phyloP scores from a whole-genome alignment of 92 coral and sea anemone species.

The Ricordea florida region DNA sequence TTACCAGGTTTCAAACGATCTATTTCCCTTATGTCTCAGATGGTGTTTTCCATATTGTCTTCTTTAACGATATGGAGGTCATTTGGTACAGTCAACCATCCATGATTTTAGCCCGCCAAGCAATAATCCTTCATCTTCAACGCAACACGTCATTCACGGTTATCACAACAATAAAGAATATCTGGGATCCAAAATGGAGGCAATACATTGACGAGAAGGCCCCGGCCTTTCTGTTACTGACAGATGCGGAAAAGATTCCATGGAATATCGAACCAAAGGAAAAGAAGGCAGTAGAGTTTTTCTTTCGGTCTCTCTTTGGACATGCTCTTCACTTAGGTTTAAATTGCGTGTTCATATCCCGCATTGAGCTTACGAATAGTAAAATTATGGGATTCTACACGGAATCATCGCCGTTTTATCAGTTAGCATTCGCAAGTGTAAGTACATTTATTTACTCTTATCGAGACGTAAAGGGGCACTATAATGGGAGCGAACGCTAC shows the following conservation, averaged over 20 bases:
- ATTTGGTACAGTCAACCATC: background rate
- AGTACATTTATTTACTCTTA: too few relatives aligned
- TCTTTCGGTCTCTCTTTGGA: background rate
- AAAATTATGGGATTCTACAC: background rate
- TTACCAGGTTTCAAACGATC: too few relatives aligned
- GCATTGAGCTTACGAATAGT: background rate
- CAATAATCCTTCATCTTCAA: conserved; percentile 12
- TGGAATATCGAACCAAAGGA: background rate
- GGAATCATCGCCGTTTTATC: too few relatives aligned
- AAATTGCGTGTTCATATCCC: conserved; percentile 26
- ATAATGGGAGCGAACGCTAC: too few relatives aligned
- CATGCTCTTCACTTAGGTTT: conserved; percentile 14
- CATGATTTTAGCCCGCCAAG: conserved; percentile 22
- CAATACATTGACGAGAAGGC: background rate
- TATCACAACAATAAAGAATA: background rate
- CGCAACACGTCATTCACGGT: conserved; percentile 9
- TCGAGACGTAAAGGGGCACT: too few relatives aligned
- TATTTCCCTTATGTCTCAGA: background rate
- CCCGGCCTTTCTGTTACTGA: conserved; percentile 33
- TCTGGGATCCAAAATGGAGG: conserved; percentile 20
- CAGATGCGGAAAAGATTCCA: conserved; percentile 9
- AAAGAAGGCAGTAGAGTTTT: background rate
- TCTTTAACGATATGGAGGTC: background rate
- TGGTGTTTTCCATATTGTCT: background rate
- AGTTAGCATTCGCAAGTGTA: too few relatives aligned